Conservation (phyloP, 64 coral and sea anemone species). For the Montipora capricornis region DNA sequence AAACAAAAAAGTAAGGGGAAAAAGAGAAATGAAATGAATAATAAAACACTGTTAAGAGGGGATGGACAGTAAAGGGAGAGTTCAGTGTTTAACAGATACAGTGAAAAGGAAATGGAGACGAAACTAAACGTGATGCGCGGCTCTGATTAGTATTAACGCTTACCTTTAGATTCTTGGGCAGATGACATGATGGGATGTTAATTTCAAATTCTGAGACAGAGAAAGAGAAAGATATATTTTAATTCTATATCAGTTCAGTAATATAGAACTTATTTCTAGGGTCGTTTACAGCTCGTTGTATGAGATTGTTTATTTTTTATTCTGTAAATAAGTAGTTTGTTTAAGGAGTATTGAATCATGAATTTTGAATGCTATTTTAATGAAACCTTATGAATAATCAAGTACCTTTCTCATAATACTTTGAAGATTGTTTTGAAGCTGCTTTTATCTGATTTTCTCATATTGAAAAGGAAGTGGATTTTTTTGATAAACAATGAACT, state of each 20-base stretch:
- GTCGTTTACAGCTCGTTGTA: too few species aligned
- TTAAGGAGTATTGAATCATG: too few species aligned
- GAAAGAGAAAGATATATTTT: background rate
- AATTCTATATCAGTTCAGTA: background rate
- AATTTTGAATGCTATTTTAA: too few species aligned
- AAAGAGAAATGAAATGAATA: background rate
- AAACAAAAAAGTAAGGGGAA: background rate
- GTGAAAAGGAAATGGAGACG: background rate
- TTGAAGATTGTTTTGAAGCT: background rate
- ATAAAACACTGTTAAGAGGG: background rate
- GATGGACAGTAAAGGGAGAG: too few species aligned
- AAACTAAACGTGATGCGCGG: background rate
- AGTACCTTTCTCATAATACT: background rate
- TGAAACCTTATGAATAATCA: too few species aligned
- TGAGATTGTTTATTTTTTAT: too few species aligned
- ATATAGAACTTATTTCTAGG: background rate
- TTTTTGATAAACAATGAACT: background rate
- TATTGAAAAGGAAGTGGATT: background rate
- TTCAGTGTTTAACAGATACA: background rate
- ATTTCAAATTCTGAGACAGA: background rate
- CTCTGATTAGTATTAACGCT: background rate
- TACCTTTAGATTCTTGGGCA: background rate
- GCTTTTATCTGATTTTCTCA: background rate
- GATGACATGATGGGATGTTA: background rate
- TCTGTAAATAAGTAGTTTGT: too few species aligned